Evolutionary conservation across 2,888 invertebrate species (phyloP).

Genomic region (Spialia ferax): DNA sequence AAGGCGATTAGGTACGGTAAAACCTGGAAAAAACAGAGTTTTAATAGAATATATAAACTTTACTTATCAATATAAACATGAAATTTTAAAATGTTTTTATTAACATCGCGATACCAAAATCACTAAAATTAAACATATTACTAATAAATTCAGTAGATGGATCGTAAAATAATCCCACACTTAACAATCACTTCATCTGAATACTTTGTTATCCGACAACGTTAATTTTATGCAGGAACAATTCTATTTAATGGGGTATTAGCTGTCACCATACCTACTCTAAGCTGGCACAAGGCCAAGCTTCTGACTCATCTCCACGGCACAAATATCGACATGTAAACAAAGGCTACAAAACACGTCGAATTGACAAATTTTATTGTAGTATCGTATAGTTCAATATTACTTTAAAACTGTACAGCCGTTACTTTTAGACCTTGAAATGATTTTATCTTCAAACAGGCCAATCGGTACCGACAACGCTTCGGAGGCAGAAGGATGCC

Average conservation of each 20-base stretch:
- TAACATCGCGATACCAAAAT: not conserved
- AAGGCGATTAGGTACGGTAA: no score
- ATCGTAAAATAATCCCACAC: not conserved
- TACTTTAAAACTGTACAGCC: conserved; percentile 30
- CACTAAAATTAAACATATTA: not conserved
- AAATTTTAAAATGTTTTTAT: not conserved
- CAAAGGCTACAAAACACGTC: conserved; percentile 47
- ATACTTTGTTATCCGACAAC: conserved; percentile 45
- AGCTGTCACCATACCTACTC: conserved; percentile 54
- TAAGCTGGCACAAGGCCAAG: conserved; percentile 70
- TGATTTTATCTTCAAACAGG: conserved; percentile 79
- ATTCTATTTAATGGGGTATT: conserved; percentile 70
- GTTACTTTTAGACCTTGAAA: conserved; percentile 19
- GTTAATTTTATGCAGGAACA: conserved; percentile 63
- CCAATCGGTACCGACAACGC: conserved; percentile 79
- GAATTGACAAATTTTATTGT: conserved; percentile 39
- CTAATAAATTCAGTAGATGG: not conserved
- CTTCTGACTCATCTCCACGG: conserved; percentile 60
- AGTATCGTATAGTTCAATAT: conserved; percentile 46
- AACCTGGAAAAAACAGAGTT: no score
- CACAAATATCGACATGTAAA: conserved; percentile 55
- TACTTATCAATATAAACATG: not conserved
- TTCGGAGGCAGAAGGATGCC: conserved; percentile 73
- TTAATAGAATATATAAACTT: no score
- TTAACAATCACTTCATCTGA: conserved; percentile 7